phyloP scores from a whole-genome alignment of 2,888 invertebrate genomes.

The Hermaeophaga mercurialis region DNA sequence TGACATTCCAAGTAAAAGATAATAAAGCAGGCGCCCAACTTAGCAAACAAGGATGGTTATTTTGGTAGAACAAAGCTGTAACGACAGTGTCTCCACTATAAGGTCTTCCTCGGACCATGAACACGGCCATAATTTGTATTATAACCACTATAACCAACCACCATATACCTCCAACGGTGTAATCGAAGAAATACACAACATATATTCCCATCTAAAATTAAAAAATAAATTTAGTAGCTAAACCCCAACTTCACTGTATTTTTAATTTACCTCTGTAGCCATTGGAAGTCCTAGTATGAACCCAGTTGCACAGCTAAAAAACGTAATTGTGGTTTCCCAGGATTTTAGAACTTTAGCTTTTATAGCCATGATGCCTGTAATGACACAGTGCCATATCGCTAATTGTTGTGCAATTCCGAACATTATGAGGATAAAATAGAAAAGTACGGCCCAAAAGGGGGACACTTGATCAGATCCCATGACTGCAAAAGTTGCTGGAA shows the following conservation, averaged over 20 bases:
- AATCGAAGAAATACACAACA: constrained; percentile 84
- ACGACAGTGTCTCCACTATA: constrained; percentile 80
- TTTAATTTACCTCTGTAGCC: constrained; percentile 76
- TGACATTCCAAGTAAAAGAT: constrained; percentile 87
- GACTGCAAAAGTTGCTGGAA: constrained; percentile 82
- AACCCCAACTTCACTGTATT: not conserved
- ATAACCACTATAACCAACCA: constrained; percentile 83
- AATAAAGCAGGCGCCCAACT: constrained; percentile 71
- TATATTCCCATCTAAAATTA: constrained; percentile 72
- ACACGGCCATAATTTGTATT: constrained; percentile 78
- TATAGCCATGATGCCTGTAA: constrained; percentile 82
- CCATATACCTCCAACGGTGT: constrained; percentile 84
- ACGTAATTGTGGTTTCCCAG: constrained; percentile 84
- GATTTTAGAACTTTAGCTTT: constrained; percentile 72
- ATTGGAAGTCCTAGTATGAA: constrained; percentile 83
- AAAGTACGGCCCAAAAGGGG: constrained; percentile 87
- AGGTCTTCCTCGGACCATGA: constrained; percentile 84
- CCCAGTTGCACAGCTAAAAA: constrained; percentile 82
- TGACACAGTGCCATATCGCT: constrained; percentile 90
- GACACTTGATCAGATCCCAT: constrained; percentile 77
- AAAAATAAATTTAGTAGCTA: not conserved
- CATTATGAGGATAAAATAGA: constrained; percentile 82
- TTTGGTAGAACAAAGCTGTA: constrained; percentile 64
- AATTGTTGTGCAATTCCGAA: constrained; percentile 89
- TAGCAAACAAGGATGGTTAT: constrained; percentile 56